Evolutionary conservation across 2,888 invertebrate species (phyloP).

Genomic region (Sylvicola cinctus): DNA sequence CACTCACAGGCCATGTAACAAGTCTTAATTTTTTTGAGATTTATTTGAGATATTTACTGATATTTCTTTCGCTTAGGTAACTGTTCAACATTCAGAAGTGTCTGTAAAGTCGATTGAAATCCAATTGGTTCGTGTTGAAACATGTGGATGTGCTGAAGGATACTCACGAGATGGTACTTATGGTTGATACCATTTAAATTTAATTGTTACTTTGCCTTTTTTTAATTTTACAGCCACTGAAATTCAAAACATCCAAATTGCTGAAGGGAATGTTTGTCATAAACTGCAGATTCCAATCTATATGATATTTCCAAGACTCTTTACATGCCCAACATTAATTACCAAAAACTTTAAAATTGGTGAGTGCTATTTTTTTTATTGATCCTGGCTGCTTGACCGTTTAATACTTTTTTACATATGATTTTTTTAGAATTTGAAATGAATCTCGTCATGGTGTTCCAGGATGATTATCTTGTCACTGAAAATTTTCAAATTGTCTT

Average conservation of each 20-base stretch:
- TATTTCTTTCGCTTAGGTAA: conserved; percentile 29
- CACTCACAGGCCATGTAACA: conserved; percentile 67
- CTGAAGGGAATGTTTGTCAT: conserved; percentile 73
- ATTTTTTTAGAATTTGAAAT: conserved; percentile 74
- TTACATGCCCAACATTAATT: conserved; percentile 80
- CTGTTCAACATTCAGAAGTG: conserved; percentile 60
- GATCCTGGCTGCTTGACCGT: neutral
- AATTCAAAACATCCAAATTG: conserved; percentile 95
- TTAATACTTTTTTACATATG: conserved; percentile 6
- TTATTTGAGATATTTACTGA: neutral
- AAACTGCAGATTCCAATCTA: conserved; percentile 72
- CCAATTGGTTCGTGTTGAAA: conserved; percentile 86
- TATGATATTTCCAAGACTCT: conserved; percentile 89
- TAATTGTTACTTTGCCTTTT: conserved; percentile 1
- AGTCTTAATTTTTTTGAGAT: conserved; percentile 1
- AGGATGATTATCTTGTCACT: conserved; percentile 80
- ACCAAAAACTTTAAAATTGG: conserved; percentile 91
- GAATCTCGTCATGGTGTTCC: conserved; percentile 79
- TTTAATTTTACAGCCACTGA: conserved; percentile 55
- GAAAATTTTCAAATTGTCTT: conserved; percentile 59
- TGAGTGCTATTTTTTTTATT: conserved; percentile 23
- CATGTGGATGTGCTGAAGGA: conserved; percentile 83
- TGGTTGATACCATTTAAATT: too few relatives aligned
- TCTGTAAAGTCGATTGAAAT: conserved; percentile 83
- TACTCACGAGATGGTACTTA: conserved; percentile 65